phyloP scores from a whole-genome alignment of 2,797 vertebrate species.

The Emys orbicularis region DNA sequence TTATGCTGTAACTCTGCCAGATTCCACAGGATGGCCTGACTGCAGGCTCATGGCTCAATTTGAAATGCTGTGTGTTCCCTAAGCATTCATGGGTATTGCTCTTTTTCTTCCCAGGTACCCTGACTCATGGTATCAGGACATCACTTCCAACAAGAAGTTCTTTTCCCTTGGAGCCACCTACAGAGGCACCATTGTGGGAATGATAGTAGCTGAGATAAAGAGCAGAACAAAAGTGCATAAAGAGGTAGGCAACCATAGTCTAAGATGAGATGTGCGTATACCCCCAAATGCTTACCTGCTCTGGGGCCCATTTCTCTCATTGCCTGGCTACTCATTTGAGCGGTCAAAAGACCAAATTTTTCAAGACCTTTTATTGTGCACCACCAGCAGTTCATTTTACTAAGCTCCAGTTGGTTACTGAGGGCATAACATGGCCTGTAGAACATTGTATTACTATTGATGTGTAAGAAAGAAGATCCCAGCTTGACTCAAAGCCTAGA shows the following conservation, averaged over 20 bases:
- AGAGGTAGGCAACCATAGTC: slow-evolving; percentile 84
- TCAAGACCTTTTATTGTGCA: neutral
- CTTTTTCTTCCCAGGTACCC: slow-evolving; percentile 89
- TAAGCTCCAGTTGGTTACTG: neutral
- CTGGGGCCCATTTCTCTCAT: neutral
- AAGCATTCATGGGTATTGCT: neutral
- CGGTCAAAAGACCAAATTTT: neutral
- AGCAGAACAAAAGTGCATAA: slow-evolving; percentile 98
- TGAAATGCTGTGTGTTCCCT: neutral
- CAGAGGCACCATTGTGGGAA: slow-evolving; percentile 95
- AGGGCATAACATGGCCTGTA: neutral
- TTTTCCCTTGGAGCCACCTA: slow-evolving; percentile 98
- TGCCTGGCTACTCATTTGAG: neutral
- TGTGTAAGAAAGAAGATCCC: neutral
- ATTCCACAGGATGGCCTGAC: neutral
- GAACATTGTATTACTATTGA: neutral
- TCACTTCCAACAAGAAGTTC: slow-evolving; percentile 99
- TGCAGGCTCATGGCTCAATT: neutral
- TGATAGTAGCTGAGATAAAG: slow-evolving; percentile 99
- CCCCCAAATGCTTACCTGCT: fast-evolving
- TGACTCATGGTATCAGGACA: slow-evolving; percentile 99
- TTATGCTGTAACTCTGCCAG: neutral
- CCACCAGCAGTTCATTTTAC: neutral
- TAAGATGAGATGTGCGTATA: fast-evolving
- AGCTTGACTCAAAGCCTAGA: neutral